Evolutionary conservation across 2,888 invertebrate genomes (phyloP).

Genomic region (Cephus runcator): DNA sequence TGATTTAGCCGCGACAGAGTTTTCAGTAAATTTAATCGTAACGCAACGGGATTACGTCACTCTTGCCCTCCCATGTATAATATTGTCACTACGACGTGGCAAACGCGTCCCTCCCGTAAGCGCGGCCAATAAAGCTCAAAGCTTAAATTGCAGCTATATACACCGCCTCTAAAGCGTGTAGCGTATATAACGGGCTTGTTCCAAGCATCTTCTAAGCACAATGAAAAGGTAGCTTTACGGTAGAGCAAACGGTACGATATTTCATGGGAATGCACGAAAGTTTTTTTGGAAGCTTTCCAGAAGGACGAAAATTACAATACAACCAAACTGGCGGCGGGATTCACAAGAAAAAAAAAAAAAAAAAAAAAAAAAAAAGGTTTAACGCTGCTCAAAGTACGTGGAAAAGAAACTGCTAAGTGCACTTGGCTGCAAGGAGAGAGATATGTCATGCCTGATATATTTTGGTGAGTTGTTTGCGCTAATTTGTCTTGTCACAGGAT

Average conservation of each 20-base stretch:
- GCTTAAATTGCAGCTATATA: not conserved
- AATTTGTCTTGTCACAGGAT: not conserved
- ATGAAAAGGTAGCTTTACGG: not conserved
- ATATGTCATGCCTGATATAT: not conserved
- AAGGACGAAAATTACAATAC: not conserved
- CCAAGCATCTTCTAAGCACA: not conserved
- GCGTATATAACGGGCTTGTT: not conserved
- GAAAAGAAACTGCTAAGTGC: not conserved
- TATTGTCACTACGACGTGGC: not conserved
- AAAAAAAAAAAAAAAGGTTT: not conserved
- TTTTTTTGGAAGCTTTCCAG: not conserved
- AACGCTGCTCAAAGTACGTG: not conserved
- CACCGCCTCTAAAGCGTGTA: not conserved
- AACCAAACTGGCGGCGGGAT: not conserved
- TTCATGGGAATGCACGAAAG: not conserved
- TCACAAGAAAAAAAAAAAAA: not conserved
- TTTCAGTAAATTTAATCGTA: too few relatives aligned
- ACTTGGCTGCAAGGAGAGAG: not conserved
- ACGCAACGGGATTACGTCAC: too few relatives aligned
- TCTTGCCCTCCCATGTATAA: not conserved
- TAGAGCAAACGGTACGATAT: not conserved
- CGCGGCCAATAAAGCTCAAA: not conserved
- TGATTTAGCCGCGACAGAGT: too few relatives aligned
- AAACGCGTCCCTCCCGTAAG: not conserved
- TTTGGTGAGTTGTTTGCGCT: not conserved